A percentile compares a stretch with the other conserved stretches of the same genome.
Conservation (phyloP, 2,888 invertebrate species). For the Pseudanteris insignis region DNA sequence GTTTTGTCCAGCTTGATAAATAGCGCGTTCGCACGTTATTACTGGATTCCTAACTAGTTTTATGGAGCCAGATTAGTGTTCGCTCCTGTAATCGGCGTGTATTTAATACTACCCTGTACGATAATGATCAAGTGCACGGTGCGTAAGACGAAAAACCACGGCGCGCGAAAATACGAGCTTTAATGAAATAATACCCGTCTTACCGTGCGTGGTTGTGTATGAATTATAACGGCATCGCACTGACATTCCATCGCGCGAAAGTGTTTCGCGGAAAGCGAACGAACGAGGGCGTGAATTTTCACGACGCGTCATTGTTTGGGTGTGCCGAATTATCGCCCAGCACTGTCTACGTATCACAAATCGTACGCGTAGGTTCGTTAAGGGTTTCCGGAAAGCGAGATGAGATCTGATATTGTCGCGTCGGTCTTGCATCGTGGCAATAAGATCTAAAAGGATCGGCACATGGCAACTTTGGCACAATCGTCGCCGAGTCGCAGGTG, state of each 20-base stretch:
- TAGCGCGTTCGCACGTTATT: conserved; percentile 63
- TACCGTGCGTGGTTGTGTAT: conserved; percentile 10
- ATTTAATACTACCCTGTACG: conserved; percentile 56
- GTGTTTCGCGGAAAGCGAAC: too few relatives aligned
- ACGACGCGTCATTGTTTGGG: too few relatives aligned
- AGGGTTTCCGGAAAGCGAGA: neutral
- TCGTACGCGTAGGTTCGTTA: too few relatives aligned
- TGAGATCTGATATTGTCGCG: neutral
- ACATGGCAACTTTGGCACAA: conserved; percentile 14
- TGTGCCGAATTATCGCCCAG: too few relatives aligned
- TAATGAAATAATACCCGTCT: conserved; percentile 25
- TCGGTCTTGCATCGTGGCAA: neutral
- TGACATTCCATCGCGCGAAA: conserved; percentile 6
- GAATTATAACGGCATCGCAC: conserved; percentile 12
- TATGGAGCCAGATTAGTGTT: conserved; percentile 59
- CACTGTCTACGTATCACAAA: too few relatives aligned
- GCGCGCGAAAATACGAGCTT: conserved; percentile 13
- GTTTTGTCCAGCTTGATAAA: conserved; percentile 61
- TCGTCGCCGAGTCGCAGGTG: conserved; percentile 34
- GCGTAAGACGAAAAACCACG: conserved; percentile 27
- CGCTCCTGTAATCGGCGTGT: conserved; percentile 35
- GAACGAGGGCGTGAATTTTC: too few relatives aligned
- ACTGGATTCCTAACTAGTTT: conserved; percentile 55
- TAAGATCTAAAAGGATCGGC: conserved; percentile 4
- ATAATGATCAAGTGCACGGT: conserved; percentile 50